Evolutionary conservation across 37 sponge, comb jelly and placozoan species (phyloP), one percentile per base, ranked within the genome.

Genomic region (Aplysina aerophoba): DNA sequence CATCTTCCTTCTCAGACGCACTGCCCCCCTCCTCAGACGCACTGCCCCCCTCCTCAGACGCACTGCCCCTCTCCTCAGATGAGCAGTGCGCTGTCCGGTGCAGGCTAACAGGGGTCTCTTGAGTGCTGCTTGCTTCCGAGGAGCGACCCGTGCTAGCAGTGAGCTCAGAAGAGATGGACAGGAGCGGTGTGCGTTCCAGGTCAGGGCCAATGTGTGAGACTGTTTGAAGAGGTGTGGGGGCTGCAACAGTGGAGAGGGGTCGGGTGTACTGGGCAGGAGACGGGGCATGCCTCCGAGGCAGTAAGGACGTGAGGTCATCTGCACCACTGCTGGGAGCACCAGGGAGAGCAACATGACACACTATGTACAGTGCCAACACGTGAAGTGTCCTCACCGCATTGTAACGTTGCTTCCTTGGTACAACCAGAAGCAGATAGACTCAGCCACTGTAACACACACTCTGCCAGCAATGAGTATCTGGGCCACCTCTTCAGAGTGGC

Each of bases 401-500:
- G 50, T 3, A 8, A 8, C 50, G 8, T 69, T 69, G 34, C 34
- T 69, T 31, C 34, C 33, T 6, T 69, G 57, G 44, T 88, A 85
- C 37, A 81, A 6, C 95, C 95, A 95, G 27, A 93, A 33, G 58
- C 93, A 90, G 55, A 95, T 55, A 20, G 91, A 90, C 55, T 92
- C 95, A 27, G 90, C 94, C 34, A 91, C 62, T 27, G 85, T 87
- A 63, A 95, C 73, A 13, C 93, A 66, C 1, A 33, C 57, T 8
- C 85, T 69, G 5, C 66, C 40, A 55, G 94, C 67, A 58, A 95
- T 69, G 50, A 41, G 19, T 1, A 93, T 55, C 12, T 90, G 80
- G 20, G 56, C 80, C 25, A 95, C 85, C 31, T 67, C 33, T 4
- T 59, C 83, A 55, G 86, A 90, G 80, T 92, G 95, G 0, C 95